Percentiles rank a stretch among this genome's conserved stretches.
Conservation (phyloP, 2,888 invertebrate genomes). For the Mimachlamys varia region DNA sequence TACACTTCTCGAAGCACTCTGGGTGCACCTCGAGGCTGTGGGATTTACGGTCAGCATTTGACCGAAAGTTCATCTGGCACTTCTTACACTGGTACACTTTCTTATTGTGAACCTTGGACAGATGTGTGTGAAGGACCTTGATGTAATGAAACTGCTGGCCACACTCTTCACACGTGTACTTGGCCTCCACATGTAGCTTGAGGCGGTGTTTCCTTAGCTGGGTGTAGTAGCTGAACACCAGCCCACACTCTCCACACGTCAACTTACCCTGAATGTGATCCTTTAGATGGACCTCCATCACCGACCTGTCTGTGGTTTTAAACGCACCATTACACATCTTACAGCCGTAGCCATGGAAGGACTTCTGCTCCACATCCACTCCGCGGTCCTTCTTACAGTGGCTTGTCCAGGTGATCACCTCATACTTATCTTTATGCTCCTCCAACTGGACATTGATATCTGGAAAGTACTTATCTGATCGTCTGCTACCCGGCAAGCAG, state of each 20-base stretch:
- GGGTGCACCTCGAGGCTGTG: background rate
- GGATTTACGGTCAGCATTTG: background rate
- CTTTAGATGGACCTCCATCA: constrained; percentile 11
- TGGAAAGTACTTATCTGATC: constrained; percentile 1
- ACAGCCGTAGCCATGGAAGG: background rate
- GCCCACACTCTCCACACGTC: constrained; percentile 13
- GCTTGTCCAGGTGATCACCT: background rate
- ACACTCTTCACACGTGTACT: constrained; percentile 12
- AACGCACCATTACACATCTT: constrained; percentile 1
- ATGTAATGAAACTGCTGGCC: background rate
- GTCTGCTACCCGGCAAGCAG: background rate
- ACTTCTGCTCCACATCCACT: background rate
- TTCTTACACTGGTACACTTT: background rate
- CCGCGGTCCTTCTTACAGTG: background rate
- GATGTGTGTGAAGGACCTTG: background rate
- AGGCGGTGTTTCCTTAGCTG: background rate
- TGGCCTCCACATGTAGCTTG: constrained; percentile 23
- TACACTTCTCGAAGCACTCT: background rate
- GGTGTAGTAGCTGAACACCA: background rate
- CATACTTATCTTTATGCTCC: background rate
- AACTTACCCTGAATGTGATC: constrained; percentile 12
- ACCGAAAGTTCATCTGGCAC: constrained; percentile 19
- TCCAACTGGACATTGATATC: constrained; percentile 28
- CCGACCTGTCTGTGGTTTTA: constrained; percentile 12
- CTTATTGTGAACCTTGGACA: background rate